Percentiles rank a stretch among this genome's conserved stretches.
Evolutionary conservation across 2,888 invertebrate species (phyloP).

Genomic region (Brachynemurus nebulosus): DNA sequence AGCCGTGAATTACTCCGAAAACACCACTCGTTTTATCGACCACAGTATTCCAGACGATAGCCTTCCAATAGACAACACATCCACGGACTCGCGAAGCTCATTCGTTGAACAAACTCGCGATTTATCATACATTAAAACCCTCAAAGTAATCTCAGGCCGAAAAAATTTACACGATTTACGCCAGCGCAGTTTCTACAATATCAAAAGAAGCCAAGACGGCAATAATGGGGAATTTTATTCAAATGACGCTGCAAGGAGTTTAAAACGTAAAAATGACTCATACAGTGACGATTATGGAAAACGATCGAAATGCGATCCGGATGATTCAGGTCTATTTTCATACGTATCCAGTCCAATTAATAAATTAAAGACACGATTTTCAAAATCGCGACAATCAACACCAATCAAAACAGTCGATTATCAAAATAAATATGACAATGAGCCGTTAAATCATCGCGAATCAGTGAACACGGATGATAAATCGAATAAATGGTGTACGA

Average conservation of each 20-base stretch:
- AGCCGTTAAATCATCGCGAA: not conserved
- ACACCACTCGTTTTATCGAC: slow-evolving; percentile 4
- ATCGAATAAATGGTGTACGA: not conserved
- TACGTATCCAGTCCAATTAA: slow-evolving; percentile 6
- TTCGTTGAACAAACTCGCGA: slow-evolving; percentile 3
- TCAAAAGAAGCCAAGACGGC: not conserved
- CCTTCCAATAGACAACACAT: not conserved
- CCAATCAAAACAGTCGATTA: not conserved
- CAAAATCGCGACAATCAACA: not conserved
- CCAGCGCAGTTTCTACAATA: not conserved
- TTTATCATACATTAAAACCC: slow-evolving; percentile 1
- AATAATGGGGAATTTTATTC: no score
- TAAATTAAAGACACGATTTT: not conserved
- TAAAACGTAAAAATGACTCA: not conserved
- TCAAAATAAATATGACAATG: not conserved
- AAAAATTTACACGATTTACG: slow-evolving; percentile 1
- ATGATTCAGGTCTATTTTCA: slow-evolving; percentile 1
- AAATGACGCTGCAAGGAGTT: no score
- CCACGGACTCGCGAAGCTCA: not conserved
- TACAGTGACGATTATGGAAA: not conserved
- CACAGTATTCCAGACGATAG: not conserved
- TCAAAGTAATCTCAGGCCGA: slow-evolving; percentile 2
- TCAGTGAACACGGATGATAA: not conserved
- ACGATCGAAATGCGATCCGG: not conserved
- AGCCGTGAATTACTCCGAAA: slow-evolving; percentile 1